phyloP scores from a whole-genome alignment of 2,888 invertebrate genomes.

The Malthinus seriepunctatus region DNA sequence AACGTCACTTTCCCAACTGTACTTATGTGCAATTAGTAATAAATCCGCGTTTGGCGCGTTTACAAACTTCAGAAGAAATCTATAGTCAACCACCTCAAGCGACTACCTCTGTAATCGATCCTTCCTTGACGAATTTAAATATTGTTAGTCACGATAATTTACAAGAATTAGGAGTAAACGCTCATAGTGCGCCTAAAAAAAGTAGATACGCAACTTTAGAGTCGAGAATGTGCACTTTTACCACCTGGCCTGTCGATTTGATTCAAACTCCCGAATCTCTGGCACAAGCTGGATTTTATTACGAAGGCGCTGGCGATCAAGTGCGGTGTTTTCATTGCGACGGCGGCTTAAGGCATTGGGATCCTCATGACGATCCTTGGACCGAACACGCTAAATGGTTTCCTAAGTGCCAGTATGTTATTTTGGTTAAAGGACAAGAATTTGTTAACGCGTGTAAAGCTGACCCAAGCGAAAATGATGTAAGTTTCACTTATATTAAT shows the following conservation, averaged over 20 bases:
- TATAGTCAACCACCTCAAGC: neutral
- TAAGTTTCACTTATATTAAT: neutral
- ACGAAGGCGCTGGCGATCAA: slow-evolving; percentile 72
- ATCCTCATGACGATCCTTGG: slow-evolving; percentile 89
- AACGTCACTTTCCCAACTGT: slow-evolving; percentile 64
- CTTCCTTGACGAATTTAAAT: slow-evolving; percentile 27
- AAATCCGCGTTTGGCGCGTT: slow-evolving; percentile 45
- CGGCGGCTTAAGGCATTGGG: slow-evolving; percentile 90
- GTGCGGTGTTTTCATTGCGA: slow-evolving; percentile 95
- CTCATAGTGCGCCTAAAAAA: slow-evolving; percentile 65
- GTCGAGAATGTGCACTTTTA: slow-evolving; percentile 70
- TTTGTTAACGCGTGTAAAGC: slow-evolving; percentile 65
- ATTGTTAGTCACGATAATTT: slow-evolving; percentile 52
- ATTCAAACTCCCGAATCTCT: slow-evolving; percentile 76
- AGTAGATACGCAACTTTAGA: slow-evolving; percentile 71
- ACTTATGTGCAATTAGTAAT: slow-evolving; percentile 57
- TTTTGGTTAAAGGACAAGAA: slow-evolving; percentile 77
- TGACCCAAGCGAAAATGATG: slow-evolving; percentile 29
- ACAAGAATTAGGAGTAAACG: slow-evolving; percentile 63
- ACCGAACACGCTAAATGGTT: slow-evolving; percentile 94
- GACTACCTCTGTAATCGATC: neutral
- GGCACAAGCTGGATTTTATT: slow-evolving; percentile 89
- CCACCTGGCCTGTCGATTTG: slow-evolving; percentile 75
- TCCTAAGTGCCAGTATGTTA: slow-evolving; percentile 83
- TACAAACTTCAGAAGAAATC: neutral